Evolutionary conservation across 2,797 vertebrate species (phyloP).

Genomic region (Nothura maculosa): DNA sequence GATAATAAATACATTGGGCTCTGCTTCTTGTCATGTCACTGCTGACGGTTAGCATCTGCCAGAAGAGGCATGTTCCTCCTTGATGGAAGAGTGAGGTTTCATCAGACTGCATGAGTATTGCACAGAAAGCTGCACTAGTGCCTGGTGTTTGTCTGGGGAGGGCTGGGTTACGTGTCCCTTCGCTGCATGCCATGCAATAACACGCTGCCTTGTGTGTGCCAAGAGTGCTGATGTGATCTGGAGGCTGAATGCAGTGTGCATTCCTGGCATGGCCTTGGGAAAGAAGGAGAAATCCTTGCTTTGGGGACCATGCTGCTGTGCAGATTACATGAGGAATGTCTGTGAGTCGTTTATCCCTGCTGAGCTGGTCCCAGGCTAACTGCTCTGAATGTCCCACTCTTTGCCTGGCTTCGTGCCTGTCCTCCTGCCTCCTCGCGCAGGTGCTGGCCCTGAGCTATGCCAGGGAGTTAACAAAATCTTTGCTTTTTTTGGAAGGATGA

Average conservation of each 20-base stretch:
- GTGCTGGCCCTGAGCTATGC: background rate
- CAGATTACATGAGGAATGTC: background rate
- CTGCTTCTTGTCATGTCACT: background rate
- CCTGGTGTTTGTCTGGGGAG: accelerated
- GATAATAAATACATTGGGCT: background rate
- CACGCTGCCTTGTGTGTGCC: accelerated
- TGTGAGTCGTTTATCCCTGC: background rate
- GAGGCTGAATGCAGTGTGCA: background rate
- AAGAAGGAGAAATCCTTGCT: background rate
- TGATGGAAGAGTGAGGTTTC: background rate
- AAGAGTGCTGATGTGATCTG: background rate
- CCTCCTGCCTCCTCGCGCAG: background rate
- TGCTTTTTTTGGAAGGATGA: background rate
- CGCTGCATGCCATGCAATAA: background rate
- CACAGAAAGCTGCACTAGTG: background rate
- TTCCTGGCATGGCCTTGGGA: background rate
- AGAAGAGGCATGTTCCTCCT: background rate
- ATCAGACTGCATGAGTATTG: background rate
- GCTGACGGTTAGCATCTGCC: background rate
- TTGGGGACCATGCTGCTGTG: background rate
- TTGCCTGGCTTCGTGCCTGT: background rate
- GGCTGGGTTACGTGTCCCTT: accelerated
- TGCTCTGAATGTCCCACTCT: accelerated
- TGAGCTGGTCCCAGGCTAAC: background rate
- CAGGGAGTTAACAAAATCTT: background rate